Conservation (phyloP, 2,113 vertebrate species). For the Leptocoma aspasia region DNA sequence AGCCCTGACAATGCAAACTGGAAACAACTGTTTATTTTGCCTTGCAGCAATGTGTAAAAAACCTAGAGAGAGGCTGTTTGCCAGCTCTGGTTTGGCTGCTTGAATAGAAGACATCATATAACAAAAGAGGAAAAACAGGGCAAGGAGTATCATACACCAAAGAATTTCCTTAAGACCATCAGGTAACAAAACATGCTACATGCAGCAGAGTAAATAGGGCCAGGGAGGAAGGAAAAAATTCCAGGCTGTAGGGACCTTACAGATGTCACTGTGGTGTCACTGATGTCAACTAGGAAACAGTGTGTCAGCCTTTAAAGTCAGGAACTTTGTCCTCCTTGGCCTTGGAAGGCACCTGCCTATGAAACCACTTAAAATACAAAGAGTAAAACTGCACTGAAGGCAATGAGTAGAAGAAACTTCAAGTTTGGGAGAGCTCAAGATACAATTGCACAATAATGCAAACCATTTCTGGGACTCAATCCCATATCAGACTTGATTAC, state of each 20-base stretch:
- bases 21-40: constrained; percentile 60
- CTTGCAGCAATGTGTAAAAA: constrained; percentile 38
- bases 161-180: neutral
- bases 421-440: neutral
- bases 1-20: constrained; percentile 9
- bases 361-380: neutral
- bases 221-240: neutral
- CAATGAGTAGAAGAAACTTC: neutral
- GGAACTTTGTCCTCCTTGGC: neutral
- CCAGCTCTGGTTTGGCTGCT: constrained; percentile 32
- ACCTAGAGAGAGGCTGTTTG: constrained; percentile 35
- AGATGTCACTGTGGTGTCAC: neutral
- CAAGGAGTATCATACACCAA: neutral
- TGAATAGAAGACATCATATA: constrained; percentile 4
- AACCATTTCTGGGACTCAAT: constrained; percentile 4
- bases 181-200: neutral
- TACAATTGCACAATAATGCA: neutral
- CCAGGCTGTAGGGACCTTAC: neutral
- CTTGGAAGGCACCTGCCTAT: neutral
- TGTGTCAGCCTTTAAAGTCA: neutral
- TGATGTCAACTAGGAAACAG: neutral
- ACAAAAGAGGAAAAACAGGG: neutral
- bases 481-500: neutral
- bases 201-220: neutral
- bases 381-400: neutral